A percentile compares a stretch with the other conserved stretches of the same genome.
Conservation (phyloP, 2,113 vertebrate species). For the Sturnus vulgaris region DNA sequence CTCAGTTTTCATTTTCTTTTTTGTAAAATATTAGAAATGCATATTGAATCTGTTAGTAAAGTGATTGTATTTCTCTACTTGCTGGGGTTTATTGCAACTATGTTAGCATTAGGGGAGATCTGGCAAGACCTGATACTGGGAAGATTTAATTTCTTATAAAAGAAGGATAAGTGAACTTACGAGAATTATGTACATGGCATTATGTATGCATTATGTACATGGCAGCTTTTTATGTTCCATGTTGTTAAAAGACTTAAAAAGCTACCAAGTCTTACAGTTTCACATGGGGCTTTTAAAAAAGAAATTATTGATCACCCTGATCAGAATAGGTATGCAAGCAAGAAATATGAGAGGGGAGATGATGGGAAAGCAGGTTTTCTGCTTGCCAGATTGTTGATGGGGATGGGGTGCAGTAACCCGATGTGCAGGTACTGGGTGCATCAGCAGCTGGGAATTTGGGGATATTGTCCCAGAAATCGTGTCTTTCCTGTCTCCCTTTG, state of each 20-base stretch:
- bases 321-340: neutral
- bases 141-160: slow-evolving; percentile 16
- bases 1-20: neutral
- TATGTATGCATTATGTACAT: too few relatives aligned
- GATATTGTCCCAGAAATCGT: neutral
- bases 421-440: neutral
- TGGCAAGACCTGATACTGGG: neutral
- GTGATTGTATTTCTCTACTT: slow-evolving; percentile 13
- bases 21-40: slow-evolving; percentile 8
- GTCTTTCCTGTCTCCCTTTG: neutral
- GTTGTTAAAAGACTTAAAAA: neutral
- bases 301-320: neutral
- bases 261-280: neutral
- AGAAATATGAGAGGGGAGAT: neutral
- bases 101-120: slow-evolving; percentile 22
- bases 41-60: neutral
- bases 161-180: neutral
- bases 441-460: neutral
- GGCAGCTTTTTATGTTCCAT: neutral
- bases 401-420: neutral
- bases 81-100: neutral
- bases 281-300: neutral
- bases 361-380: neutral
- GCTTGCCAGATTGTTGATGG: neutral
- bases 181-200: neutral